These are phyloP conservation scores for Aphelinus certus DNA, from an alignment of 1,140 invertebrate species.

Conservation along the genomic window DNA sequence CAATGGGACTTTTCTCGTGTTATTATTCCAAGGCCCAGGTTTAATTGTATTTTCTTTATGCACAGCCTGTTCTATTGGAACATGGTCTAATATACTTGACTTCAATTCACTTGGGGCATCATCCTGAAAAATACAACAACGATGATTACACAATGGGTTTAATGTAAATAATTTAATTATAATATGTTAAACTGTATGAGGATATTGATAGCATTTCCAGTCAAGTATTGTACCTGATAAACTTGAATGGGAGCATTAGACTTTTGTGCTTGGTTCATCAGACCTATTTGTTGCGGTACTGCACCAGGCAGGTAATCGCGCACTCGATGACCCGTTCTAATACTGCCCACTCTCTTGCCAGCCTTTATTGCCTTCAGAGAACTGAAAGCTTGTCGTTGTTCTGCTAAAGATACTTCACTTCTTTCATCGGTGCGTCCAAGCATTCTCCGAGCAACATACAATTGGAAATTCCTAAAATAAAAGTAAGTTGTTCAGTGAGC, in stretches of 20 bases:
- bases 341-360: conserved; percentile 63
- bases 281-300: conserved; percentile 54
- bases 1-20: conserved; percentile 55
- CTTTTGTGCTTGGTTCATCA: conserved; percentile 46
- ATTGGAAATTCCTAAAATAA: conserved; percentile 70
- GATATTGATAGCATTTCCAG: too few relatives aligned
- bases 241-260: conserved; percentile 56
- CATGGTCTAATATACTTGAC: conserved; percentile 67
- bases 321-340: conserved; percentile 64
- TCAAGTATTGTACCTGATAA: conserved; percentile 53
- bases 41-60: conserved; percentile 73
- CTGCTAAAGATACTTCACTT: conserved; percentile 68
- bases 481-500: conserved; percentile 20
- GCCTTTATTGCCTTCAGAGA: conserved; percentile 73
- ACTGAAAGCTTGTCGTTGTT: conserved; percentile 77
- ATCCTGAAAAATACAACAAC: conserved; percentile 48
- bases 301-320: conserved; percentile 57
- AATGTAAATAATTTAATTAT: neutral
- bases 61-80: conserved; percentile 66
- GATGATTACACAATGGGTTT: neutral
- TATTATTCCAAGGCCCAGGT: conserved; percentile 72
- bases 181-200: too few relatives aligned
- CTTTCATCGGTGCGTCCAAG: conserved; percentile 69
- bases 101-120: conserved; percentile 51
- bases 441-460: conserved; percentile 71